phyloP scores from a whole-genome alignment of 1,140 invertebrate species.

The Ectropis grisescens region DNA sequence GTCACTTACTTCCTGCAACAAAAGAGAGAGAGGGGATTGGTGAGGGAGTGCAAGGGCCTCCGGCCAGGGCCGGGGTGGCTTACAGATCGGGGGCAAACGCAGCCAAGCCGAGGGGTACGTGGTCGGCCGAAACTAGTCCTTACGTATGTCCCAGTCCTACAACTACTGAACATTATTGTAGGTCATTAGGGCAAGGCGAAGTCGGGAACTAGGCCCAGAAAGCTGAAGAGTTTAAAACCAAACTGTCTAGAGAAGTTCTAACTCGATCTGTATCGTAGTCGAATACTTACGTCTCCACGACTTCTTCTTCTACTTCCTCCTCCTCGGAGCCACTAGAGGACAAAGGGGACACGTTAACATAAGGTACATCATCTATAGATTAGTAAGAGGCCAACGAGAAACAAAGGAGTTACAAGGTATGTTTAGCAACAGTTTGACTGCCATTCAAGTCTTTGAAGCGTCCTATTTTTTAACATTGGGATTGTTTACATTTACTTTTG shows the following conservation, averaged over 20 bases:
- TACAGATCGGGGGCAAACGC: slow-evolving; percentile 21
- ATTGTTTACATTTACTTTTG: too few species aligned
- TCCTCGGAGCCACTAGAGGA: slow-evolving; percentile 75
- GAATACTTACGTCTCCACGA: slow-evolving; percentile 77
- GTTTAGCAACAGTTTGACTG: too few species aligned
- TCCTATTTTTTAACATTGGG: too few species aligned
- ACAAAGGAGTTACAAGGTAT: too few species aligned
- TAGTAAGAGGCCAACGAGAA: too few species aligned
- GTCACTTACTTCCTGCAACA: slow-evolving; percentile 75
- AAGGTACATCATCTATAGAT: too few species aligned
- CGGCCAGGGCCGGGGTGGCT: slow-evolving; percentile 18
- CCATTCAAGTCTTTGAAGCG: too few species aligned
- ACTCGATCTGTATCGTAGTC: slow-evolving; percentile 2
- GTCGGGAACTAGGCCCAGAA: slow-evolving; percentile 37
- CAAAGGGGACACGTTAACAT: too few species aligned
- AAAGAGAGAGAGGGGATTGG: slow-evolving; percentile 65
- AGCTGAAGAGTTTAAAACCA: slow-evolving; percentile 49
- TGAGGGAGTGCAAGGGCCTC: slow-evolving; percentile 56
- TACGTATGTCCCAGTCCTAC: too few species aligned
- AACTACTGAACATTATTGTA: too few species aligned
- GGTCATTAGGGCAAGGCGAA: slow-evolving; percentile 45
- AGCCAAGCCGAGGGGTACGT: too few species aligned
- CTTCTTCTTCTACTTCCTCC: slow-evolving; percentile 78
- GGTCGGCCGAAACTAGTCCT: too few species aligned
- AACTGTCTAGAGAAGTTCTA: slow-evolving; percentile 35